Percentiles rank a stretch among this genome's conserved stretches.
Conservation (phyloP, 2,113 vertebrate species). For the Tychaedon coryphoeus region DNA sequence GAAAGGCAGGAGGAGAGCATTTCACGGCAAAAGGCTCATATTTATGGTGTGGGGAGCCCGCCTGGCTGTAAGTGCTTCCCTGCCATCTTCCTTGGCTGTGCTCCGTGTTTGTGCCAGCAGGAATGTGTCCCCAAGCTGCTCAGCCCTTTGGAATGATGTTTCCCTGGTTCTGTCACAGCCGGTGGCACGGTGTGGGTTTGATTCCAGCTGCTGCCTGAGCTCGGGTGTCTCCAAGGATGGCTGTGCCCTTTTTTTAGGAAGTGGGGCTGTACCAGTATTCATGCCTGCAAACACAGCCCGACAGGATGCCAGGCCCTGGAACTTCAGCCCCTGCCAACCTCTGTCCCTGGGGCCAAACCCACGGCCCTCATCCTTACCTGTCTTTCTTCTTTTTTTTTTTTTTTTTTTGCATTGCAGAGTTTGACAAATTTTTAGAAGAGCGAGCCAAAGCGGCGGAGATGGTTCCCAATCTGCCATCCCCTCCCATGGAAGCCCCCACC, state of each 20-base stretch:
- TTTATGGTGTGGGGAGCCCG: neutral
- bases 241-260: neutral
- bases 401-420: conserved; percentile 80
- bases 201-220: conserved; percentile 30
- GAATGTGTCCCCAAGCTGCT: neutral
- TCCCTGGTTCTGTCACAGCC: neutral
- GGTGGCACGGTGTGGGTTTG: neutral
- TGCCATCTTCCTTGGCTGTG: neutral
- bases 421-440: conserved; percentile 97
- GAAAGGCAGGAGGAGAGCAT: neutral
- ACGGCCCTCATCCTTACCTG: neutral
- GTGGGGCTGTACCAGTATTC: neutral
- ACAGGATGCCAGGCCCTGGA: neutral
- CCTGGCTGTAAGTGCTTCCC: neutral
- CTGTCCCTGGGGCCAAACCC: neutral
- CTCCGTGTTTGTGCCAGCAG: neutral
- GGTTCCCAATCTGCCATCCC: conserved; percentile 85
- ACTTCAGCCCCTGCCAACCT: neutral
- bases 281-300: neutral
- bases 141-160: conserved; percentile 48
- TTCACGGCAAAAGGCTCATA: neutral
- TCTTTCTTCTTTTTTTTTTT: neutral
- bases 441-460: conserved; percentile 94
- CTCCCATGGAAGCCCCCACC: conserved; percentile 77
- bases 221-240: neutral